Percentiles rank a stretch among this genome's conserved stretches.
Conservation (phyloP, 1,140 invertebrate genomes). For the Tetragonula clypearis region DNA sequence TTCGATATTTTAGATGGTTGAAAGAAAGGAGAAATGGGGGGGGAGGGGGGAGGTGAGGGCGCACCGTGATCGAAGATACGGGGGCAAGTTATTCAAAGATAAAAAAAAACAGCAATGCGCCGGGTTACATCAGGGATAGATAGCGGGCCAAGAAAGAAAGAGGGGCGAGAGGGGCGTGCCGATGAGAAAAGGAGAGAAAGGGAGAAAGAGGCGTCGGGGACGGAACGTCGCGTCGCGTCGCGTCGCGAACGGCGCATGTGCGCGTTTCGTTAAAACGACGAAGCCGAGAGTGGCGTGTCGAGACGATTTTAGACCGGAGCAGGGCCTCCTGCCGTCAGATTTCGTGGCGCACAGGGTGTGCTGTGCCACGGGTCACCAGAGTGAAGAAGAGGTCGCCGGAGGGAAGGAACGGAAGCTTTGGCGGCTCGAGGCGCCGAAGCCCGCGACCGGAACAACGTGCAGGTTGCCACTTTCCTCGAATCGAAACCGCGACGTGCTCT, state of each 20-base stretch:
- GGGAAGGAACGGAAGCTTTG: slow-evolving; percentile 22
- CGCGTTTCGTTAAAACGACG: slow-evolving; percentile 72
- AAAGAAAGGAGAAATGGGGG: neutral
- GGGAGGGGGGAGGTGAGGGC: neutral
- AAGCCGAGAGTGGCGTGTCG: slow-evolving; percentile 70
- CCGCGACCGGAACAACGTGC: slow-evolving; percentile 47
- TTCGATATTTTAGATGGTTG: no score
- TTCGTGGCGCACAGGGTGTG: slow-evolving; percentile 72
- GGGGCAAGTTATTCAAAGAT: slow-evolving; percentile 30
- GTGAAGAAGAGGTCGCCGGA: slow-evolving; percentile 46
- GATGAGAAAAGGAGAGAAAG: slow-evolving; percentile 35
- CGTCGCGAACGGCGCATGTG: slow-evolving; percentile 67
- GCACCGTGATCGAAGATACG: neutral
- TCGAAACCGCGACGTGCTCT: slow-evolving; percentile 12
- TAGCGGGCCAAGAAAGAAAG: slow-evolving; percentile 15
- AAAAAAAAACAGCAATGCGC: slow-evolving; percentile 43
- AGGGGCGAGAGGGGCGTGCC: neutral
- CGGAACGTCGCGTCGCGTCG: slow-evolving; percentile 3
- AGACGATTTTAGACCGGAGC: slow-evolving; percentile 81
- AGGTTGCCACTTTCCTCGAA: slow-evolving; percentile 35
- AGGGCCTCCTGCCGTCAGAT: slow-evolving; percentile 74
- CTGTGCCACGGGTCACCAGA: slow-evolving; percentile 64
- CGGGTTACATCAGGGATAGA: slow-evolving; percentile 53
- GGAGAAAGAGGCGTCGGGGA: slow-evolving; percentile 36
- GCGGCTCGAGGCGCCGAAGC: slow-evolving; percentile 33